Base-by-base conservation (phyloP, 2,113 vertebrate genomes). In the Nestor notabilis region DNA sequence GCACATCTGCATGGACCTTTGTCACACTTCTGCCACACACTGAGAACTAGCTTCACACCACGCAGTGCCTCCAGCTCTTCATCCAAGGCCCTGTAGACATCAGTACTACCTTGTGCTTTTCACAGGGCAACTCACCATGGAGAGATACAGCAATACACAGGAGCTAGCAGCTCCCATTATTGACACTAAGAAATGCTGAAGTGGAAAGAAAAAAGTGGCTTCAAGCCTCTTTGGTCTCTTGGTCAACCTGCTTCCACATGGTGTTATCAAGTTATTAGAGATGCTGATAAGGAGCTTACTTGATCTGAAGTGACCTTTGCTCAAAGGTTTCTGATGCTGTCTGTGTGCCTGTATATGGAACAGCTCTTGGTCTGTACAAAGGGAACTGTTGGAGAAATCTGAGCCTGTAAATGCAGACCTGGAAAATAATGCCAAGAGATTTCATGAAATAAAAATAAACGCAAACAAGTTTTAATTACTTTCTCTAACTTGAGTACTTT, bases 1-100 rank as follows among this genome's bases (percentile, higher is more conserved):
- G 28, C 53, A n/a, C 1, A 0, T 31, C n/a, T 76, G 8, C 71
- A 29, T 11, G 53, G 39, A 79, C 27, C 10, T 66, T 37, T 53
- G 29, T 46, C 43, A 71, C 56, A 39, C 4, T 44, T 63, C 68
- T 83, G 64, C 44, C 80, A 47, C 0, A 1, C 0, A 0, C 35
- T 33, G 15, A 92, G 75, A 61, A 4, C 15, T 72, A 28, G 5
- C 39, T 61, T 61, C 58, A 76, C 28, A 43, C 3, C n/a, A 39
- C 28, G 17, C 16, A 21, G 12, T 61, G 39, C 6, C 49, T 78
- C 28, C 63, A 77, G 53, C 37, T 47, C 37, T 74, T 70, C 23
- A 77, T 81, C 27, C 43, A 82, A 75, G 75, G 39, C 33, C 35
- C 23, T 61, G 27, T 7, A 89, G 27, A 76, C 24, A 5, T 39